Evolutionary conservation across 1,140 invertebrate genomes (phyloP).

Genomic region (Drosophila setifemur): DNA sequence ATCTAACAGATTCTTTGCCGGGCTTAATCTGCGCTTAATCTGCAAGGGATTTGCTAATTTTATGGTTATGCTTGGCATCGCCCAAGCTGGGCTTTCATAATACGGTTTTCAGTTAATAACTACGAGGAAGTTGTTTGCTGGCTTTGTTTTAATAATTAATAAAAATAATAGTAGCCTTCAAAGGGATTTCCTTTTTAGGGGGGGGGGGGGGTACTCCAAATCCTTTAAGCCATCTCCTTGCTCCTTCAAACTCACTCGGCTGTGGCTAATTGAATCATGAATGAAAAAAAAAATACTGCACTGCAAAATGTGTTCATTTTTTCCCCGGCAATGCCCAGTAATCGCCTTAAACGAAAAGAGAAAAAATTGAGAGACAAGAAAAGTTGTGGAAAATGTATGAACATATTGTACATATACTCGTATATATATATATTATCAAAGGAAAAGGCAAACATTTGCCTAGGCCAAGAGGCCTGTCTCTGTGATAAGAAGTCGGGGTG

Average conservation of each 20-base stretch:
- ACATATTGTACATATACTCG: neutral
- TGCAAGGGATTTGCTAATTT: neutral
- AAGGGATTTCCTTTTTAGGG: no score
- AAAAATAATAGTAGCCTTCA: no score
- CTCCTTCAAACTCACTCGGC: conserved; percentile 48
- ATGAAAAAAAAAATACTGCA: conserved; percentile 57
- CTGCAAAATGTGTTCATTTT: conserved; percentile 56
- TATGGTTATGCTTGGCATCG: neutral
- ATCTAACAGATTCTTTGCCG: neutral
- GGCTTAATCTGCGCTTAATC: neutral
- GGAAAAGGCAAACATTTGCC: conserved; percentile 56
- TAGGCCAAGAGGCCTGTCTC: conserved; percentile 36
- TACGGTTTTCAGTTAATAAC: no score
- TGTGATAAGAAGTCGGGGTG: conserved; percentile 53
- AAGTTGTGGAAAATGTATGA: neutral
- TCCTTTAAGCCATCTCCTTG: conserved; percentile 1
- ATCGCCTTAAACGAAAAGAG: conserved; percentile 46
- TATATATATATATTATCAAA: neutral
- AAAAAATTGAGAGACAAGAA: no score
- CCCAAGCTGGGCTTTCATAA: neutral
- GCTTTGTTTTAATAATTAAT: no score
- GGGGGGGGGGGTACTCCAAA: no score
- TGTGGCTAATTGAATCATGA: conserved; percentile 73
- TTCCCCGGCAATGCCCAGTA: conserved; percentile 50
- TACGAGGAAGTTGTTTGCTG: no score